Evolutionary conservation across 2,113 vertebrate genomes (phyloP).

Genomic region (cattle (Bos taurus)): DNA sequence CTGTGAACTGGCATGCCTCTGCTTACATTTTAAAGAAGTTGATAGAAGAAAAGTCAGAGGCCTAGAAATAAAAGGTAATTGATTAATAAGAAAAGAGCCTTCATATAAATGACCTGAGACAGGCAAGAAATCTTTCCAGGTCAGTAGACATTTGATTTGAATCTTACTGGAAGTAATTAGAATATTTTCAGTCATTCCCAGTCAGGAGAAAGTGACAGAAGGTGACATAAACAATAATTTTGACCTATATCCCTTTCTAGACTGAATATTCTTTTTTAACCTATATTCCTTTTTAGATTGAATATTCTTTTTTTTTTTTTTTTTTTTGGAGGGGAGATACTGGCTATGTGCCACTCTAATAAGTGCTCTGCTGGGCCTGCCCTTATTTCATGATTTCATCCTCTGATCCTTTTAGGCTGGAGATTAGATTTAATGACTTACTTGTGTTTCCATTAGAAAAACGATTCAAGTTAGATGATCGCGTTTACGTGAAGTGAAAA

Average conservation of each 20-base stretch:
- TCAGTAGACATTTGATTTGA: not conserved
- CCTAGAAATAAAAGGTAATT: not conserved
- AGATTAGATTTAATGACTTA: not conserved
- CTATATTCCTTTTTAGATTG: not conserved
- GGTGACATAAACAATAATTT: not conserved
- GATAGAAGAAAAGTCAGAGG: not conserved
- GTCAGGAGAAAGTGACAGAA: not conserved
- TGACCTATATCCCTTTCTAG: not conserved
- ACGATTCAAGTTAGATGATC: not conserved
- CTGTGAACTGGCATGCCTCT: rapidly evolving
- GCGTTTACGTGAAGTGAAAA: not conserved
- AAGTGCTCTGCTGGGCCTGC: not conserved
- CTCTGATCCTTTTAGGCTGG: not conserved
- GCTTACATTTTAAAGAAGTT: not conserved
- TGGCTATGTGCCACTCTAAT: not conserved
- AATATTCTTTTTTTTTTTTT: not conserved
- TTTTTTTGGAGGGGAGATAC: not conserved
- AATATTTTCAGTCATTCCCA: not conserved
- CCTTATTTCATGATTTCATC: not conserved
- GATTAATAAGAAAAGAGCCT: not conserved
- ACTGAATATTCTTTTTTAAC: not conserved
- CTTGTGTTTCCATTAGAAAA: not conserved
- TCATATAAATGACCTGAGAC: not conserved
- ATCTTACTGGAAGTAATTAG: not conserved
- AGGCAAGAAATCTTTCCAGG: not conserved